Conservation (phyloP, 2,888 invertebrate species). For the Erebia aethiops region DNA sequence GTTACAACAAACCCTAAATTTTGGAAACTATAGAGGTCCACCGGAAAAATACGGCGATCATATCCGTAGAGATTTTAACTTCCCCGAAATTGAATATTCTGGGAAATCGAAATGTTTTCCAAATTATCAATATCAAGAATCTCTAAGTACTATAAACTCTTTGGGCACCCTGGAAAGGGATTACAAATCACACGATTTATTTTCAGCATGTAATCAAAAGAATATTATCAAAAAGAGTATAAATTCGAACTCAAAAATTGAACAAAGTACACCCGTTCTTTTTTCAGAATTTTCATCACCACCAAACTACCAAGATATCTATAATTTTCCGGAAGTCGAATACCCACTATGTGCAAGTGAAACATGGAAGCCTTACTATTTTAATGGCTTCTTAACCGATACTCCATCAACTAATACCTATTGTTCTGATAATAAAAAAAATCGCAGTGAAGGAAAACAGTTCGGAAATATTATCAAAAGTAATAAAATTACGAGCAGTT, state of each 20-base stretch:
- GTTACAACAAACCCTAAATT: neutral
- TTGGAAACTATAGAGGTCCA: neutral
- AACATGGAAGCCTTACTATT: constrained; percentile 60
- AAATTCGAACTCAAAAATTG: constrained; percentile 1
- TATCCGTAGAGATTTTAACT: constrained; percentile 48
- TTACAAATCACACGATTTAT: neutral
- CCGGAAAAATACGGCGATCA: constrained; percentile 23
- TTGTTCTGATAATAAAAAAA: neutral
- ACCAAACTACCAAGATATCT: constrained; percentile 43
- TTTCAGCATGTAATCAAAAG: neutral
- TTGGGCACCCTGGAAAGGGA: neutral
- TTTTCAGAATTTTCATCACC: constrained; percentile 34
- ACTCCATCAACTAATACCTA: neutral
- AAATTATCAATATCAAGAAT: constrained; percentile 6
- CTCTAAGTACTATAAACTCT: constrained; percentile 30
- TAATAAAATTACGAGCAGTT: neutral
- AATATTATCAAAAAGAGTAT: constrained; percentile 21
- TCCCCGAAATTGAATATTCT: constrained; percentile 59
- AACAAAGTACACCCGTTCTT: constrained; percentile 4
- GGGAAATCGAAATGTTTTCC: constrained; percentile 24
- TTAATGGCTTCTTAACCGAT: constrained; percentile 45
- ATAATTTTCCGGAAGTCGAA: constrained; percentile 64
- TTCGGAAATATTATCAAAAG: constrained; percentile 10
- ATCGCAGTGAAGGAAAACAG: constrained; percentile 3
- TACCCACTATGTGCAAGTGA: constrained; percentile 63